A percentile compares a stretch with the other conserved stretches of the same genome.
These are phyloP conservation scores for Mustela lutreola DNA, from an alignment of 2,113 vertebrate genomes.

Conservation along the genomic window DNA sequence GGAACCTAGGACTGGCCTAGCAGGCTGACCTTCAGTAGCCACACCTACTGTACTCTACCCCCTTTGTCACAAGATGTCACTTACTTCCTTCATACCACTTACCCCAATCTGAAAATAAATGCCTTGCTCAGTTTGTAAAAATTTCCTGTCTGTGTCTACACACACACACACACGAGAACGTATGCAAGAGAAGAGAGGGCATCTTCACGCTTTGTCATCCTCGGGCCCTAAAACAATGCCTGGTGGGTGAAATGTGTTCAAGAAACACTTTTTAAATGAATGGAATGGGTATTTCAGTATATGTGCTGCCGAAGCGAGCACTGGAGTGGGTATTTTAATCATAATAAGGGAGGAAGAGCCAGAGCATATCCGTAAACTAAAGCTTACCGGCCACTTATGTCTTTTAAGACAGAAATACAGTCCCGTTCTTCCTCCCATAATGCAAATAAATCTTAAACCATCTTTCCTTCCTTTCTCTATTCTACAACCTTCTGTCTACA, in stretches of 20 bases:
- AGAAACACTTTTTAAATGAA: neutral
- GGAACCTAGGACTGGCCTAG: neutral
- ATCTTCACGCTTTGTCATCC: neutral
- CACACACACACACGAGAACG: fast-evolving
- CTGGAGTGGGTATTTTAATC: neutral
- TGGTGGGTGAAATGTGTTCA: neutral
- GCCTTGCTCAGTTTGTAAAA: neutral
- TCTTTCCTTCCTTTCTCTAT: neutral
- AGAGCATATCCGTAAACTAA: neutral
- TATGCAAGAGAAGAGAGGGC: neutral
- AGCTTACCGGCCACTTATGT: neutral
- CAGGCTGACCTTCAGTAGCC: neutral
- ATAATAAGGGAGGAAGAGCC: neutral
- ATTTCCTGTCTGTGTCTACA: neutral
- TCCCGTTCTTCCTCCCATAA: neutral
- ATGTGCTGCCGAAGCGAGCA: too few relatives aligned
- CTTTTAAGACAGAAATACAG: neutral
- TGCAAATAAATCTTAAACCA: neutral
- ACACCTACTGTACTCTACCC: neutral
- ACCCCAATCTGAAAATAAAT: neutral
- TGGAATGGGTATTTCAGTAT: neutral
- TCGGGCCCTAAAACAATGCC: neutral
- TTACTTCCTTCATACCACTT: neutral
- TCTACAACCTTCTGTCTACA: neutral
- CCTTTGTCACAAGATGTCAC: too few relatives aligned